Base-by-base conservation (phyloP, 1,140 invertebrate species). In the Arion vulgaris region DNA sequence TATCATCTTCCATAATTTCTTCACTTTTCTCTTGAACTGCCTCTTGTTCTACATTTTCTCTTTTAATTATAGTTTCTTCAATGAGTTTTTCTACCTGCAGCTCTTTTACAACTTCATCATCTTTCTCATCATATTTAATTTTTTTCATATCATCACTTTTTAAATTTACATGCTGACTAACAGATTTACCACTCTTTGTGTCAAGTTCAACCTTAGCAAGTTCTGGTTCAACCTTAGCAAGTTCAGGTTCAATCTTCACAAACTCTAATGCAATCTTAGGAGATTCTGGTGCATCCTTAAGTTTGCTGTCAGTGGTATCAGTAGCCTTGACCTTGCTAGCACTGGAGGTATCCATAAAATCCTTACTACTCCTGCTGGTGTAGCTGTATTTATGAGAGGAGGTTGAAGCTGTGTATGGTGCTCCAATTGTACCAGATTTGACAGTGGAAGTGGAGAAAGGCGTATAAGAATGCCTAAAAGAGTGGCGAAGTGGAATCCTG, bases 401-500 rank as follows among this genome's bases (percentile, higher is more conserved):
- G 53, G 39, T 13, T 51, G 41, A 17, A 62, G 76, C 53, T 19
- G 53, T 23, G 57, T 78, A 78, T 32, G 74, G 74, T 36, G 49
- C 26, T n/a, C 62, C 81, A 57, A 0, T 68, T 69, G 39, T 36
- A 32, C 57, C 72, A 53, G 28, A 23, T 53, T 81, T 75, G 26
- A 74, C 82, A 53, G 71, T 53, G 51, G n/a, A 15, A 49, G 49
- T 51, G 39, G 71, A 72, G 74, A 23, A 51, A 76, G 73, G 32
- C 49, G 49, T 45, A 51, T 69, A 81, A 38, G 68, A 53, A 19
- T 57, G 49, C 45, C 80, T 28, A 36, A 45, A 53, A 57, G 80
- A 81, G 71, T 74, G 53, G 71, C 71, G 80, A 41, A 81, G 80
- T 62, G 80, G 80, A 17, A 81, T 81, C 80, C 80, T 81, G 68